A percentile compares a stretch with the other conserved stretches of the same genome.
Evolutionary conservation across 2,888 invertebrate genomes (phyloP).

Genomic region (Temnothorax unifasciatus): DNA sequence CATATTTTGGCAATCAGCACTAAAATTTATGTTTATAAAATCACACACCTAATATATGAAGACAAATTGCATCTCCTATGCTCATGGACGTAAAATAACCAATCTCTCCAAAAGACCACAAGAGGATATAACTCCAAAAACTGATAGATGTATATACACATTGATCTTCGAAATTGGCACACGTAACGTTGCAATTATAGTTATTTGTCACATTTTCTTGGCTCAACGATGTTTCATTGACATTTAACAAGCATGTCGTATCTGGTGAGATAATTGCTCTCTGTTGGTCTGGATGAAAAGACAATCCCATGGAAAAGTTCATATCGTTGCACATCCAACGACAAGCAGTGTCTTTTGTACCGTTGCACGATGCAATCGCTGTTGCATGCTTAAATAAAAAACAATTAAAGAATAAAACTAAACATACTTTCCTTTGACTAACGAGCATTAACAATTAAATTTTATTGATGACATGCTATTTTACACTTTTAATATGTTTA

Average conservation of each 20-base stretch:
- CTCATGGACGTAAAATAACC: slow-evolving; percentile 94
- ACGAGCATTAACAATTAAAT: no score
- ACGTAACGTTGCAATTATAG: slow-evolving; percentile 72
- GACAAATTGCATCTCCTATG: slow-evolving; percentile 96
- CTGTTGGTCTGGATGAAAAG: slow-evolving; percentile 61
- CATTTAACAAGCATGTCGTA: slow-evolving; percentile 69
- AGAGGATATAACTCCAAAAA: slow-evolving; percentile 92
- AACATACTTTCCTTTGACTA: no score
- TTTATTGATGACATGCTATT: no score
- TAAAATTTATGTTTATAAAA: neutral
- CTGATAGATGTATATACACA: no score
- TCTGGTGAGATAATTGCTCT: slow-evolving; percentile 65
- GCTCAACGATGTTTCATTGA: slow-evolving; percentile 60
- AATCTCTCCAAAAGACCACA: slow-evolving; percentile 90
- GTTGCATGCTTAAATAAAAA: slow-evolving; percentile 54
- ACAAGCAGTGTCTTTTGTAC: slow-evolving; percentile 69
- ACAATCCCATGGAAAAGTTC: slow-evolving; percentile 68
- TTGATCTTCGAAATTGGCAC: slow-evolving; percentile 71
- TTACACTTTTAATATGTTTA: no score
- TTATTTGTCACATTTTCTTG: slow-evolving; percentile 4
- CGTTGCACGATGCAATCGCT: slow-evolving; percentile 41
- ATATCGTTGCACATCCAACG: slow-evolving; percentile 74
- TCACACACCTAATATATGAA: slow-evolving; percentile 90
- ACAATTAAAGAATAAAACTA: neutral
- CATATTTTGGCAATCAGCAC: no score